These are phyloP conservation scores for Cheilinus undulatus DNA, from an alignment of 2,113 vertebrate genomes.

Conservation along the genomic window DNA sequence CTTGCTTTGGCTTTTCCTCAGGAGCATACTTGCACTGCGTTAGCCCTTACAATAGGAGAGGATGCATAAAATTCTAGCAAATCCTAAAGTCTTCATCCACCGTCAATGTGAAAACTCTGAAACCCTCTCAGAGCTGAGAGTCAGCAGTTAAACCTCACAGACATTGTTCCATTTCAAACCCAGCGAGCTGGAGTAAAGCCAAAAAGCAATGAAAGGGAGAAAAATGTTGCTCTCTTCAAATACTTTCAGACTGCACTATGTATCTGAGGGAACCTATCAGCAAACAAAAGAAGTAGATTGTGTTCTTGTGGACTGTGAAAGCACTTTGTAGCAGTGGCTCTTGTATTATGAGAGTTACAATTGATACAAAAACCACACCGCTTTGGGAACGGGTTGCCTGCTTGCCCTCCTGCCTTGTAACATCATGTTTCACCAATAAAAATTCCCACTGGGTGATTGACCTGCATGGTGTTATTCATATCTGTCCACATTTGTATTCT, in stretches of 20 bases:
- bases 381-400: conserved; percentile 3
- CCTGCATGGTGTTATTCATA: conserved; percentile 37
- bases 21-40: neutral
- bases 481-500: conserved; percentile 58
- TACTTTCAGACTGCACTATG: neutral
- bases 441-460: conserved; percentile 30
- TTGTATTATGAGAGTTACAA: conserved; percentile 13
- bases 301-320: conserved; percentile 2
- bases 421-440: conserved; percentile 21
- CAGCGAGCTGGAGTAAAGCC: conserved; percentile 14
- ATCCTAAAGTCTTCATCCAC: neutral
- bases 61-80: neutral
- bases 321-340: conserved; percentile 2
- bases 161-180: conserved; percentile 18
- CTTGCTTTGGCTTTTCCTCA: neutral
- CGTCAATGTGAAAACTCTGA: conserved; percentile 3
- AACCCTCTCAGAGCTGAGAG: conserved; percentile 4
- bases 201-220: conserved; percentile 16
- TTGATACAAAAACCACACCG: neutral
- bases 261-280: conserved; percentile 18
- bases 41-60: neutral
- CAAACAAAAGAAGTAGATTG: conserved; percentile 8
- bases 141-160: conserved; percentile 27
- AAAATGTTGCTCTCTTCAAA: conserved; percentile 16
- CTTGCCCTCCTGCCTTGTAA: conserved; percentile 7